Percentiles rank a stretch among this genome's conserved stretches.
Conservation (phyloP, 2,797 vertebrate genomes). For the Chiloscyllium punctatum region DNA sequence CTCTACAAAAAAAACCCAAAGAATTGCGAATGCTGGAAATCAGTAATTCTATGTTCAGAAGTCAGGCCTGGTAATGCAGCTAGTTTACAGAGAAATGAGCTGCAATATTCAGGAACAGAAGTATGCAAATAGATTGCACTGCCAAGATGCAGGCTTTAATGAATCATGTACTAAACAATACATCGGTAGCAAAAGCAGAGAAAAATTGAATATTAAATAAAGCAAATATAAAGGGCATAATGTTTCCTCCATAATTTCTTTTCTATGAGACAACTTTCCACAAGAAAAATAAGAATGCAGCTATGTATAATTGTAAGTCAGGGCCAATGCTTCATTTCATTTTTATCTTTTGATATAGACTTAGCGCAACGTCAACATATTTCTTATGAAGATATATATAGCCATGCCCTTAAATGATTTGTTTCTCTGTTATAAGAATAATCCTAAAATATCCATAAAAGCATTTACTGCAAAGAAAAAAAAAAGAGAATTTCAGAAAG, state of each 20-base stretch:
- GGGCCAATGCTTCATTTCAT: neutral
- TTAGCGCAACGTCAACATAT: neutral
- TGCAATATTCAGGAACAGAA: neutral
- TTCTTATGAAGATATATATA: no score
- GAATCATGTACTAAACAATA: neutral
- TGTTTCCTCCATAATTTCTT: neutral
- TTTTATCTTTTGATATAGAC: neutral
- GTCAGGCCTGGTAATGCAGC: neutral
- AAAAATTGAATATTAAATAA: neutral
- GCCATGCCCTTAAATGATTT: neutral
- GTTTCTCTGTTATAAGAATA: neutral
- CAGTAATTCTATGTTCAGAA: neutral
- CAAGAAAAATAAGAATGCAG: neutral
- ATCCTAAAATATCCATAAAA: neutral
- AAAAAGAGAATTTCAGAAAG: constrained; percentile 5
- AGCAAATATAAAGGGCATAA: neutral
- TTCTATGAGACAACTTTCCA: neutral
- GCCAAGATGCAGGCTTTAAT: neutral
- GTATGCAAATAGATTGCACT: neutral
- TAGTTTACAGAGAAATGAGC: neutral
- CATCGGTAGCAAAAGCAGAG: neutral
- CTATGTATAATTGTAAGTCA: neutral
- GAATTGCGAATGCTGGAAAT: no score
- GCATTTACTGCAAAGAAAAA: constrained; percentile 8
- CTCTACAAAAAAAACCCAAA: no score